Base-by-base conservation (phyloP, 2,113 vertebrate species). In the Grallaria varia region DNA sequence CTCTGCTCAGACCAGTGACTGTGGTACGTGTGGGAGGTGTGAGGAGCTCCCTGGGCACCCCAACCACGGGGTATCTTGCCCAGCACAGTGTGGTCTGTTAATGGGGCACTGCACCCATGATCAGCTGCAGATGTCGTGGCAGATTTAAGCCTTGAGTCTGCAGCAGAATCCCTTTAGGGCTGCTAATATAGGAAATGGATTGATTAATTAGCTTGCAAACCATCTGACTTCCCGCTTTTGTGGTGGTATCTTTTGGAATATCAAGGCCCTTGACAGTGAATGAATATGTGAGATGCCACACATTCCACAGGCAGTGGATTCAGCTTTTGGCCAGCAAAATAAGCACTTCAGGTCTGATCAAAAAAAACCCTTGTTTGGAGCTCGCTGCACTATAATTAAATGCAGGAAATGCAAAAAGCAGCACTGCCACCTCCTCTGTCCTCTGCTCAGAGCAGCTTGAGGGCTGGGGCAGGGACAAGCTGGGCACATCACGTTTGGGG, bases 111-210 rank as follows among this genome's bases (percentile, higher is more conserved):
- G 62, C 21, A 64, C 94, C 67, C 56, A 21, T 28, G 67, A 89
- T 69, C 58, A 82, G 55, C 83, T 55, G 40, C 92, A 90, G 91
- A 80, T 87, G 91, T 89, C 10, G 3, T 44, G 90, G 69, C 85
- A 35, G 47, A 44, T 44, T 76, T 13, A 71, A 94, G 71, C 78
- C 27, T 1, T 28, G 82, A 58, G 69, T 40, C 58, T 35, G 58
- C 69, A 74, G 63, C 42, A 63, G 95, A 66, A 95, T 91, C 96
- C 93, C 90, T 96, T 94, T 73, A 64, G 83, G 84, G 96, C 40
- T 78, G 94, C 49, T 91, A 80, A 81, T 39, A 67, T 15, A 85
- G 84, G 39, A 35, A 80, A 84, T 37, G 15, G 53, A 56, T 96
- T 89, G 95, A 93, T 94, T 89, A 96, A 97, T 97, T 93, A 94